Base-by-base conservation (phyloP, 2,797 vertebrate genomes). In the Sternotherus odoratus region DNA sequence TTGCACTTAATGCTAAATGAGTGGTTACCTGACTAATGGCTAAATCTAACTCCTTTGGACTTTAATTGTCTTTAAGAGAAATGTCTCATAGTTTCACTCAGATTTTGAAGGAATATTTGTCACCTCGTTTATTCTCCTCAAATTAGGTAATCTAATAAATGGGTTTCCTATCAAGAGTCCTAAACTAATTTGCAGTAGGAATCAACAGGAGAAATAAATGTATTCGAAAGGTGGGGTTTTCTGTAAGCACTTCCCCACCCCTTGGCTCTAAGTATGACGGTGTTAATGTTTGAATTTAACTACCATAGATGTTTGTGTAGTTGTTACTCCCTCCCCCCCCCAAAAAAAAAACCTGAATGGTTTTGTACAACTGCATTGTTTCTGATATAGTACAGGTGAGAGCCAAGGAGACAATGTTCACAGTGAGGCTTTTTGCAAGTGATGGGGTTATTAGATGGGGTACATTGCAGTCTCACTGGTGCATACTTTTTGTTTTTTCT, bases 101-200 rank as follows among this genome's bases (percentile, higher is more conserved):
- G 79, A 19, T 83, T 7, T 2, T 24, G 21, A 51, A 17, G 28
- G 80, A 57, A 9, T 33, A 30, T 82, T 53, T 2, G 23, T 33
- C 54, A 5, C 15, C 48, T 77, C 7, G 19, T 39, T 66, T 69
- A 23, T 39, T 39, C 63, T n/a, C 60, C 60, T 39, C 36, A 85
- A 86, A 57, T 60, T 1, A 0, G 21, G 78, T n/a, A 82, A 88
- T 53, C 12, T 4, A 46, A 87, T 54, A 66, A 90, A 46, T 87
- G 85, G 63, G 75, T 75, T 87, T 91, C 51, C 84, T 87, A 87
- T 75, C 83, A 77, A 83, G 54, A 48, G 53, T 84, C 78, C 84
- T 84, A 80, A 84, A 79, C 85, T 78, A 84, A 87, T 60, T 80
- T 87, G 85, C 33, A 75, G 36, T 75, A 83, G 81, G 88, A 91